phyloP scores from a whole-genome alignment of 2,113 vertebrate species.

The Leucosticte australis region DNA sequence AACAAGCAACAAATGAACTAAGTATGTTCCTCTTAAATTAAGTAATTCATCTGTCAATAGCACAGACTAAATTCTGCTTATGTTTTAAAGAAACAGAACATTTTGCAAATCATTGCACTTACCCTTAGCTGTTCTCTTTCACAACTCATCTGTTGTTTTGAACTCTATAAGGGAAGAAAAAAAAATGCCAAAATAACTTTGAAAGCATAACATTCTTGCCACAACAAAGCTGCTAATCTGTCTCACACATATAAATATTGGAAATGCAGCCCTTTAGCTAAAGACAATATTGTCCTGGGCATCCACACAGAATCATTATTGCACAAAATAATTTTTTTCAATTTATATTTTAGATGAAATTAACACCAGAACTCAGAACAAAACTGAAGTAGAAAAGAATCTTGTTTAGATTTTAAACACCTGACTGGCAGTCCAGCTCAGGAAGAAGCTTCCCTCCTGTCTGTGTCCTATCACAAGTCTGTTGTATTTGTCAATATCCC shows the following conservation, averaged over 20 bases:
- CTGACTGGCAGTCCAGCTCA: not conserved
- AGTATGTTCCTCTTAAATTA: slow-evolving; percentile 34
- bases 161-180: slow-evolving; percentile 67
- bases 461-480: not conserved
- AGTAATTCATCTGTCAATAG: slow-evolving; percentile 8
- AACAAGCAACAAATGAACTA: slow-evolving; percentile 45
- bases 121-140: slow-evolving; percentile 86
- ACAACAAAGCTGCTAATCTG: not conserved
- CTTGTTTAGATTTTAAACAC: not conserved
- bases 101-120: slow-evolving; percentile 60
- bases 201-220: slow-evolving; percentile 11
- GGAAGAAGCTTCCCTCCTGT: not conserved
- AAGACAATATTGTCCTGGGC: not conserved
- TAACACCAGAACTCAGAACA: not conserved
- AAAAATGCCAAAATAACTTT: not conserved
- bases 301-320: not conserved
- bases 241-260: not conserved
- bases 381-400: not conserved
- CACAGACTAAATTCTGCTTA: slow-evolving; percentile 24
- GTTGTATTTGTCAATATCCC: not conserved
- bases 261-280: not conserved
- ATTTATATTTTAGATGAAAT: not conserved
- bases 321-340: not conserved
- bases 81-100: not conserved
- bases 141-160: slow-evolving; percentile 88